Evolutionary conservation across 2,113 vertebrate genomes (phyloP).

Genomic region (Ctenodactylus gundi): DNA sequence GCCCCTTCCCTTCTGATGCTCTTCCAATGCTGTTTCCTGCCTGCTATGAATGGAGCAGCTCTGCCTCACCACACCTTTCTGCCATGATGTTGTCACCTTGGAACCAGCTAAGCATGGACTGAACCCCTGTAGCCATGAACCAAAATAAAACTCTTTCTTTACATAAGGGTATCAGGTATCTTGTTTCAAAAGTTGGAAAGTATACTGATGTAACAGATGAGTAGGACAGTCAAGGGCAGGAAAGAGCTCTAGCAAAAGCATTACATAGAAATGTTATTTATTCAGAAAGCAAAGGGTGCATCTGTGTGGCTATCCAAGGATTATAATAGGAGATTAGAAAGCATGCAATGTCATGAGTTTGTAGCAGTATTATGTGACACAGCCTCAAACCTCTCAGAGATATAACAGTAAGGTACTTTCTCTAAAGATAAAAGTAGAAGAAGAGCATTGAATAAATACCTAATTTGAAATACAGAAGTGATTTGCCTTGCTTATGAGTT

Average conservation of each 20-base stretch:
- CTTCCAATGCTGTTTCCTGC: background rate
- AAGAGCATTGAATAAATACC: background rate
- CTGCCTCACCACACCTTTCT: background rate
- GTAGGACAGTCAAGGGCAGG: background rate
- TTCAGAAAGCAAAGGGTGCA: background rate
- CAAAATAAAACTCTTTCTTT: background rate
- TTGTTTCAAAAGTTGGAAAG: background rate
- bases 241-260: background rate
- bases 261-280: accelerated
- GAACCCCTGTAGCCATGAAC: background rate
- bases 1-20: background rate
- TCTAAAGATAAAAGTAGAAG: background rate
- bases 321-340: background rate
- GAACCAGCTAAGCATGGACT: background rate
- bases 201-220: background rate
- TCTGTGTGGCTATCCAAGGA: background rate
- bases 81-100: background rate
- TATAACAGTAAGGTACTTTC: background rate
- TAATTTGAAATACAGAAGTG: background rate
- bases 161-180: background rate
- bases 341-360: background rate
- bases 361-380: background rate
- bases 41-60: background rate
- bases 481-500: background rate
- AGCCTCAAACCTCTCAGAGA: background rate